Evolutionary conservation across 2,113 vertebrate genomes (phyloP), one percentile per base, ranked within the genome.

Genomic region (Pedionomus torquatus): DNA sequence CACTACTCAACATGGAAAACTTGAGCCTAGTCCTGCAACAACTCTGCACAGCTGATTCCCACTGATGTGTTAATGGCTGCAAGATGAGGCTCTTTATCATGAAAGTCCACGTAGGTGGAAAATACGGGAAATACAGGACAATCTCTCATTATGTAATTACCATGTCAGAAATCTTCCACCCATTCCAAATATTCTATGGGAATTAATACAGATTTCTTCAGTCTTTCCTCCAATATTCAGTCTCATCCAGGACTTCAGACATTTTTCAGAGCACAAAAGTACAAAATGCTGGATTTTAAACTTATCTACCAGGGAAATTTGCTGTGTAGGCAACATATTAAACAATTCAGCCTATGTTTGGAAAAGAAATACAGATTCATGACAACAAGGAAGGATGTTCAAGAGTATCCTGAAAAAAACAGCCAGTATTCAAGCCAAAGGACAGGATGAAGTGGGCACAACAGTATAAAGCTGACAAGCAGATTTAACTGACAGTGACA

Each of bases 361-460:
- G 69, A 94, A 96, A 93, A 95, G 88, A 95, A 95, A 93, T 57
- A 95, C 52, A 89, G 81, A 97, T 95, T 86, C 74, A 96, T 87
- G 84, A 89, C 57, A 96, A 90, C 5, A 4, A 94, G 80, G 89
- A 96, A 95, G 93, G 94, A 95, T 93, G 87, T 95, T 95, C 74
- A 94, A 85, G 86, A 97, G 86, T 75, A 95, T 87, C 90, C 94
- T 92, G 72, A 97, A 93, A 96, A 95, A 95, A 93, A 91, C 90
- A 95, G 69, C 28, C 15, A 0, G 87, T 77, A 90, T 85, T 79
- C 65, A 89, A 95, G 92, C 86, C 95, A 95, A 89, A 95, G 96
- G 94, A 93, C 90, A 95, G 92, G 91, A 95, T 95, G 60, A 95
- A 95, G 91, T 89, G 90, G 89, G 96, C 96, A 96, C 83, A 95